Evolutionary conservation across 2,113 vertebrate species (phyloP).

Genomic region (Hassar affinis): DNA sequence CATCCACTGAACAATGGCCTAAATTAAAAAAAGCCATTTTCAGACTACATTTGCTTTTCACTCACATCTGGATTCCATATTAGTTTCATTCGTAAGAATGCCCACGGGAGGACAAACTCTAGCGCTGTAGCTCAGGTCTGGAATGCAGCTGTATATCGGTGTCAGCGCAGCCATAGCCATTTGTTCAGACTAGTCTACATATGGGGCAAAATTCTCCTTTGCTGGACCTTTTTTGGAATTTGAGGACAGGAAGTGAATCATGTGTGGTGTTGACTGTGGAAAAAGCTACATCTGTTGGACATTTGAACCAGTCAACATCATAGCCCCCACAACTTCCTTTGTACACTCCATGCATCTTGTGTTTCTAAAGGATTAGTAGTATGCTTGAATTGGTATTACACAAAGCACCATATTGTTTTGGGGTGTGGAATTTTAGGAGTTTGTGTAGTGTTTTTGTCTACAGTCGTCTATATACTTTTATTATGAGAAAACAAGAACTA

Average conservation of each 20-base stretch:
- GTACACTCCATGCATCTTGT: background rate
- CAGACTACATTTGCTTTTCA: conserved; percentile 19
- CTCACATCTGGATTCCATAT: conserved; percentile 53
- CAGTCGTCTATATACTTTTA: background rate
- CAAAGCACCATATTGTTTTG: background rate
- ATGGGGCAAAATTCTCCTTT: conserved; percentile 31
- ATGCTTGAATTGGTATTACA: background rate
- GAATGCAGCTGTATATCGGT: conserved; percentile 47
- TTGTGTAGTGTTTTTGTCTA: background rate
- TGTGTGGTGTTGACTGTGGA: conserved; percentile 22
- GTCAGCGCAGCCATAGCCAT: conserved; percentile 29
- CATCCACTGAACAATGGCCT: background rate
- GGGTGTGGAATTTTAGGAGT: background rate
- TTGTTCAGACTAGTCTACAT: conserved; percentile 32
- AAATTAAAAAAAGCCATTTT: conserved; percentile 16
- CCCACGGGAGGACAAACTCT: conserved; percentile 28
- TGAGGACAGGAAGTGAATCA: conserved; percentile 39
- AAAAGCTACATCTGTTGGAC: conserved; percentile 24
- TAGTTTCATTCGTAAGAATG: conserved; percentile 13
- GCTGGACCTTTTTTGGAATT: conserved; percentile 5
- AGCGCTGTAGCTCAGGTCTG: conserved; percentile 28
- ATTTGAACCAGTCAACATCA: conserved; percentile 16
- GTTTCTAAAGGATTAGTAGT: conserved; percentile 7
- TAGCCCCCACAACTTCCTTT: conserved; percentile 3
- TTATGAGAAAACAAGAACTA: background rate